These are phyloP conservation scores for Leptinotarsa tumamoca DNA, from an alignment of 2,888 invertebrate genomes.

Conservation along the genomic window DNA sequence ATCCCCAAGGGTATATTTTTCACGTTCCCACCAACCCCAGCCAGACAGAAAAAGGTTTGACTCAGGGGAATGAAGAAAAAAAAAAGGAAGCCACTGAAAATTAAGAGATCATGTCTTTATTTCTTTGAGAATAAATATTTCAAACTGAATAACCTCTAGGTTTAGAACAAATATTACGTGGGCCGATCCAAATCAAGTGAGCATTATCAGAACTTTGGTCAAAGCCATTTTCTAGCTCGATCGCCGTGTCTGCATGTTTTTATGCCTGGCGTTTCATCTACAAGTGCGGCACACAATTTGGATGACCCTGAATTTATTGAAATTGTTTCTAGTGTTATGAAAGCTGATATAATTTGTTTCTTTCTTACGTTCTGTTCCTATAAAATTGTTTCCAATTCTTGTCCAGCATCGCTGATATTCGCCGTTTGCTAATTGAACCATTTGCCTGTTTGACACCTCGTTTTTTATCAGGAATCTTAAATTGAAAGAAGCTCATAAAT, in stretches of 20 bases:
- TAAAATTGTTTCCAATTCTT: constrained; percentile 43
- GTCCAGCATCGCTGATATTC: constrained; percentile 34
- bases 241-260: too few species aligned
- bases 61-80: constrained; percentile 71
- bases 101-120: background rate
- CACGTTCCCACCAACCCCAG: constrained; percentile 83
- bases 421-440: background rate
- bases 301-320: too few species aligned
- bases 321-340: too few species aligned
- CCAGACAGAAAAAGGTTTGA: constrained; percentile 82
- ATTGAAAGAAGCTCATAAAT: background rate
- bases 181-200: too few species aligned
- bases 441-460: background rate
- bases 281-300: too few species aligned
- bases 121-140: too few species aligned
- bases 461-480: background rate
- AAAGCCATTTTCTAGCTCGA: too few species aligned
- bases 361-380: constrained; percentile 39
- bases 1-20: constrained; percentile 78
- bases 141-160: too few species aligned
- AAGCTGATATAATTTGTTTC: background rate
- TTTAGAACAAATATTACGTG: too few species aligned
- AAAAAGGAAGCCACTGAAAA: constrained; percentile 64
- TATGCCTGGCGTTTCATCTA: too few species aligned
- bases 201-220: too few species aligned